phyloP scores from a whole-genome alignment of 2,888 invertebrate species.

The Zaprionus lineosus region DNA sequence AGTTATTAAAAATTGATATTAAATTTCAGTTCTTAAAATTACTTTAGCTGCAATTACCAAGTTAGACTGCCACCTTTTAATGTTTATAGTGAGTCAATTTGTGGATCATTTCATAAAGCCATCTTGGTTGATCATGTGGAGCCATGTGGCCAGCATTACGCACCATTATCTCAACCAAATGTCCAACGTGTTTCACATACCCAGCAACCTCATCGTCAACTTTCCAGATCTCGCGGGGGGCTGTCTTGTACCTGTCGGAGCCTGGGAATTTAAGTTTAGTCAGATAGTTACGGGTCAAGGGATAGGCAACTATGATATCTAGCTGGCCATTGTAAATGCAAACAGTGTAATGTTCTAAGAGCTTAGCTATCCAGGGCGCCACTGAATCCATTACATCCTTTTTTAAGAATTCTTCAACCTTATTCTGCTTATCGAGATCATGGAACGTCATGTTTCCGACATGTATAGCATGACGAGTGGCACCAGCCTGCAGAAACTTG shows the following conservation, averaged over 20 bases:
- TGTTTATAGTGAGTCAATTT: constrained; percentile 76
- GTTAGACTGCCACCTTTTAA: constrained; percentile 11
- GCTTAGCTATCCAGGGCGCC: constrained; percentile 87
- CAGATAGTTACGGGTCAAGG: constrained; percentile 91
- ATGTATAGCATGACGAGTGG: constrained; percentile 89
- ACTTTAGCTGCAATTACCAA: not conserved
- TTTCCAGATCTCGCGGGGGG: constrained; percentile 87
- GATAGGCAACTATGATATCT: constrained; percentile 95
- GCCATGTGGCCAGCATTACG: constrained; percentile 93
- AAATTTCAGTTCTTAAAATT: constrained; percentile 11
- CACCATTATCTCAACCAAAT: constrained; percentile 89
- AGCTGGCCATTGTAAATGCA: constrained; percentile 95
- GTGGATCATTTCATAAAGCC: constrained; percentile 88
- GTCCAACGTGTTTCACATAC: constrained; percentile 88
- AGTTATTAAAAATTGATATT: too few species aligned
- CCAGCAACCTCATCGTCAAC: constrained; percentile 89
- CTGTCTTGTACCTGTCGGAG: constrained; percentile 86
- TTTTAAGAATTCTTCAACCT: constrained; percentile 88
- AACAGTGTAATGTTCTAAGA: constrained; percentile 85
- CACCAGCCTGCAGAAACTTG: constrained; percentile 79
- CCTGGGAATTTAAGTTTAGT: constrained; percentile 88
- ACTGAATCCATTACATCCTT: constrained; percentile 92
- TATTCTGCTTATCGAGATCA: constrained; percentile 81
- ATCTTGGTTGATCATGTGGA: constrained; percentile 90
- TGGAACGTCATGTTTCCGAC: constrained; percentile 91